Evolutionary conservation across 2,888 invertebrate species (phyloP).

Genomic region (Melanostoma mellinum): DNA sequence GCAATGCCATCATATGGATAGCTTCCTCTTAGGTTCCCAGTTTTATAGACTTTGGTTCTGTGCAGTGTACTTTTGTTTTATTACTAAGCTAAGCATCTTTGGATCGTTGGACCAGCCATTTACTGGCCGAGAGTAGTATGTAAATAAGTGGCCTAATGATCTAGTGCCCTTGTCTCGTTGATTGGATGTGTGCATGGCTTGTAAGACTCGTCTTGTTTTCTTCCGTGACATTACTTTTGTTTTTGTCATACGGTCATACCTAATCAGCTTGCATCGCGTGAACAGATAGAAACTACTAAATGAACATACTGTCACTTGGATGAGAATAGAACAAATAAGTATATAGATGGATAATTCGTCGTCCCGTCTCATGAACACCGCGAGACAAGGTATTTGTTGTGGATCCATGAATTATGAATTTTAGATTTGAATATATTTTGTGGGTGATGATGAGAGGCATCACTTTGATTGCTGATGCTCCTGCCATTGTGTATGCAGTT

Average conservation of each 20-base stretch:
- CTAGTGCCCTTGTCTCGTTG: slow-evolving; percentile 70
- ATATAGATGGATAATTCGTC: background rate
- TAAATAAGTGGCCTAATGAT: slow-evolving; percentile 72
- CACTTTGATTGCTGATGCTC: too few relatives aligned
- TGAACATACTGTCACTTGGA: slow-evolving; percentile 45
- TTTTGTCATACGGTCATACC: slow-evolving; percentile 16
- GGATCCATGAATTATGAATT: slow-evolving; percentile 50
- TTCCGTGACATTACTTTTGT: slow-evolving; percentile 40
- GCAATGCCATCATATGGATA: background rate
- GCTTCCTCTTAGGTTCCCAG: slow-evolving; percentile 37
- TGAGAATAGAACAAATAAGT: slow-evolving; percentile 8
- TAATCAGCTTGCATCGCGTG: slow-evolving; percentile 52
- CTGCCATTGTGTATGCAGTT: too few relatives aligned
- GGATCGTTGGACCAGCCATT: slow-evolving; percentile 61
- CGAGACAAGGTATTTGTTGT: slow-evolving; percentile 14
- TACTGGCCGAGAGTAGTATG: slow-evolving; percentile 55
- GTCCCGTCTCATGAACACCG: background rate
- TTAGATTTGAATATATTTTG: slow-evolving; percentile 36
- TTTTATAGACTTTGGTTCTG: background rate
- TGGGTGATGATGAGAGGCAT: background rate
- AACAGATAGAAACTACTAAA: slow-evolving; percentile 39
- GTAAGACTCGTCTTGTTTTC: slow-evolving; percentile 39
- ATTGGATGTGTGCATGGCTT: slow-evolving; percentile 52
- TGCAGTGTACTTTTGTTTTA: slow-evolving; percentile 28
- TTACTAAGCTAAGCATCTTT: slow-evolving; percentile 58